These are phyloP conservation scores for Brachionus paranguensis DNA, from an alignment of 1,140 invertebrate species.

Conservation along the genomic window DNA sequence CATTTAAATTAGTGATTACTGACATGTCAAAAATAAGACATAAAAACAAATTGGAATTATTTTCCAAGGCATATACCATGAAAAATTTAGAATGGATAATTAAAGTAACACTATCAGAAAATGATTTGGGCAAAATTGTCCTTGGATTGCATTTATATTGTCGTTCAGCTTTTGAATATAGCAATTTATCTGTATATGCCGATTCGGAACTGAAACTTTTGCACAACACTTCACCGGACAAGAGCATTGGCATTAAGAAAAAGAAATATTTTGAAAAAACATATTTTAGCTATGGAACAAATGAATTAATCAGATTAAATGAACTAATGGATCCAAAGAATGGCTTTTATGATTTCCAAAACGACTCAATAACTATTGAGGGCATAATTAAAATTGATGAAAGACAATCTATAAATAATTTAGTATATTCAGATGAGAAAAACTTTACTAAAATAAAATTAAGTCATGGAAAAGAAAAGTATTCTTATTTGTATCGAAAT, in stretches of 20 bases:
- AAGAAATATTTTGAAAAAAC: neutral
- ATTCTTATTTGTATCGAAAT: neutral
- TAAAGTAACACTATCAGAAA: neutral
- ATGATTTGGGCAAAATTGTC: neutral
- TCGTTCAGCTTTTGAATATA: neutral
- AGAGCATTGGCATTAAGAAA: neutral
- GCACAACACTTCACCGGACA: neutral
- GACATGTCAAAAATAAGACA: neutral
- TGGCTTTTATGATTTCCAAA: neutral
- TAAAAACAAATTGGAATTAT: neutral
- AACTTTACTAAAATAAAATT: neutral
- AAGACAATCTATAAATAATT: neutral
- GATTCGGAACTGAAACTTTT: neutral
- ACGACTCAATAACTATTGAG: neutral
- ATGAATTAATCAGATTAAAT: neutral
- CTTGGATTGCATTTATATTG: neutral
- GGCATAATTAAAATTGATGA: neutral
- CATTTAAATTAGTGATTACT: neutral
- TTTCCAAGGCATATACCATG: neutral
- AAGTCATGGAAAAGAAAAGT: neutral
- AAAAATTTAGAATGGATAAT: neutral
- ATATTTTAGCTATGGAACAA: neutral
- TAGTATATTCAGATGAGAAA: neutral
- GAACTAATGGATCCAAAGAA: neutral
- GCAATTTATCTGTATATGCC: neutral